These are phyloP conservation scores for Brienomyrus longianalis DNA, from an alignment of 2,113 vertebrate species.

Conservation along the genomic window DNA sequence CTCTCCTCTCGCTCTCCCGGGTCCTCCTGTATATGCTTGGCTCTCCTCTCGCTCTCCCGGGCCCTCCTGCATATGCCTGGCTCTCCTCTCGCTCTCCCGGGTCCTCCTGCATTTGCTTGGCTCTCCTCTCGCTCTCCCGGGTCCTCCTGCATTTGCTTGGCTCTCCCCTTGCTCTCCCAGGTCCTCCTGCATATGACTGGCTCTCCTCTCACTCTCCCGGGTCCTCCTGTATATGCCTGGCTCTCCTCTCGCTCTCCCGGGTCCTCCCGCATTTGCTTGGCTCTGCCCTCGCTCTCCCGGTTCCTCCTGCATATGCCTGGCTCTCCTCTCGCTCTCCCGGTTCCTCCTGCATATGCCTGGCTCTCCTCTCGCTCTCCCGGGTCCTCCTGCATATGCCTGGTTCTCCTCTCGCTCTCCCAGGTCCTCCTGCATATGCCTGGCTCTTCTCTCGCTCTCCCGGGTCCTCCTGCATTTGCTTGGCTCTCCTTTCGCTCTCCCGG, in stretches of 20 bases:
- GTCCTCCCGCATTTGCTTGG: background rate
- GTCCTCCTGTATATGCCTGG: background rate
- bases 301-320: no score
- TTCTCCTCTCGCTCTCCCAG: no score
- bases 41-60: background rate
- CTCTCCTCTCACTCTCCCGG: background rate
- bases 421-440: no score
- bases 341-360: no score
- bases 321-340: background rate
- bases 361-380: background rate
- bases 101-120: background rate
- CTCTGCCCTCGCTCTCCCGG: no score
- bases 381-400: background rate
- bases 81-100: no score
- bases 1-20: background rate
- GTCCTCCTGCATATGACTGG: background rate
- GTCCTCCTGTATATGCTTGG: no score
- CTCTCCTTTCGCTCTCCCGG: no score
- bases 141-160: no score
- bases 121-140: background rate
- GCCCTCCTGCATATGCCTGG: no score
- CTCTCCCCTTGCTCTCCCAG: background rate
- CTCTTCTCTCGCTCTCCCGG: background rate
- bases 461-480: no score
- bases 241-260: background rate